A percentile compares a stretch with the other conserved stretches of the same genome.
phyloP scores from a whole-genome alignment of 2,797 vertebrate species.

The Xiphophorus birchmanni region DNA sequence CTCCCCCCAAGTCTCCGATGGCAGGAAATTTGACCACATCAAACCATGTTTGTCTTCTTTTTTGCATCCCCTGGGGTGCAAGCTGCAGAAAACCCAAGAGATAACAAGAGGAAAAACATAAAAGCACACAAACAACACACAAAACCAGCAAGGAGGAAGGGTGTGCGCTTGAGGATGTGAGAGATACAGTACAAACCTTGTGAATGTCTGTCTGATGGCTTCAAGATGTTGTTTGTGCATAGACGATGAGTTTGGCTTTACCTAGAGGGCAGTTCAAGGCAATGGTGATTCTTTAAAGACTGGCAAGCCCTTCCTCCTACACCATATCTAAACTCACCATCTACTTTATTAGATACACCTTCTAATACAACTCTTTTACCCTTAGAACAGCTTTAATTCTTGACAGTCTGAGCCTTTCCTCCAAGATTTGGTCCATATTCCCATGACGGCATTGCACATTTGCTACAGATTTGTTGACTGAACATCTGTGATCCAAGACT shows the following conservation, averaged over 20 bases:
- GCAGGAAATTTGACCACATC: slow-evolving; percentile 72
- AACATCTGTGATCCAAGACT: not conserved
- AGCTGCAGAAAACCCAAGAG: slow-evolving; percentile 69
- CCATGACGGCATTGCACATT: not conserved
- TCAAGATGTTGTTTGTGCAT: not conserved
- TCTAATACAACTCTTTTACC: not conserved
- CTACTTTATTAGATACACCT: not conserved
- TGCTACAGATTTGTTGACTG: not conserved
- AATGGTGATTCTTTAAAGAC: not conserved
- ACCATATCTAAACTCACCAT: not conserved
- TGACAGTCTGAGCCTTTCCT: not conserved
- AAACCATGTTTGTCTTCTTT: slow-evolving; percentile 72
- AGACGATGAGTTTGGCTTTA: slow-evolving; percentile 11
- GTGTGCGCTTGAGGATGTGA: slow-evolving; percentile 18
- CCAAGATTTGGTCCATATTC: not conserved
- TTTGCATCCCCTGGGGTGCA: slow-evolving; percentile 59
- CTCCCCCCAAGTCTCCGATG: slow-evolving; percentile 46
- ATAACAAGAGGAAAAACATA: slow-evolving; percentile 72
- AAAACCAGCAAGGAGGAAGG: slow-evolving; percentile 23
- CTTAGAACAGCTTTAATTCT: not conserved
- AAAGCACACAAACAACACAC: slow-evolving; percentile 72
- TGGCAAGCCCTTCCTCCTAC: not conserved
- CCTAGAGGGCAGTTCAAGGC: slow-evolving; percentile 15
- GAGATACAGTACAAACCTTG: slow-evolving; percentile 6
- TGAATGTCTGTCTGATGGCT: slow-evolving; percentile 24